These are phyloP conservation scores for Rhagonycha fulva DNA, from an alignment of 2,888 invertebrate genomes.

Conservation along the genomic window DNA sequence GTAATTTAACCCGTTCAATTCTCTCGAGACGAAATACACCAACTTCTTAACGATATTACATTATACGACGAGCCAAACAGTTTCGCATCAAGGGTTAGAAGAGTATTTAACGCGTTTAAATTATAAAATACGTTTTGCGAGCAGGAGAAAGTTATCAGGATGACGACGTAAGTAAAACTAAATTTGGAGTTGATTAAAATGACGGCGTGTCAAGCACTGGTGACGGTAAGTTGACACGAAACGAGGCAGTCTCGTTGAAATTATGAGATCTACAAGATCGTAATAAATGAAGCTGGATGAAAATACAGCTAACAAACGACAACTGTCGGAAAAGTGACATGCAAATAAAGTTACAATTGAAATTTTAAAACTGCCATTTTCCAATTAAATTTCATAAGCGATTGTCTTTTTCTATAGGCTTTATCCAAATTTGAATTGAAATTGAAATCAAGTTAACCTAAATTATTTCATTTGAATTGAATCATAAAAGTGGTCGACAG, in stretches of 20 bases:
- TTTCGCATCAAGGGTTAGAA: constrained; percentile 23
- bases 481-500: neutral
- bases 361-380: neutral
- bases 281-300: constrained; percentile 39
- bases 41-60: constrained; percentile 22
- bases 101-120: constrained; percentile 27
- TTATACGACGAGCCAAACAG: constrained; percentile 19
- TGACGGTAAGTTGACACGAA: constrained; percentile 45
- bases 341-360: constrained; percentile 21
- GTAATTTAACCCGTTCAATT: constrained; percentile 29
- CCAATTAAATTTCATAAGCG: neutral
- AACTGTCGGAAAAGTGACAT: constrained; percentile 17
- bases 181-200: constrained; percentile 44
- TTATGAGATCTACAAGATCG: constrained; percentile 38
- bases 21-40: constrained; percentile 18
- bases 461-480: neutral
- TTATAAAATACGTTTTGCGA: constrained; percentile 24
- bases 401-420: neutral
- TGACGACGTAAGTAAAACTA: constrained; percentile 40
- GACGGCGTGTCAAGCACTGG: constrained; percentile 45
- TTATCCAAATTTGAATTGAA: neutral
- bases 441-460: neutral
- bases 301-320: constrained; percentile 27
- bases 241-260: constrained; percentile 43
- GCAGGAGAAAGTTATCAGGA: constrained; percentile 20